Conservation (phyloP, 2,797 vertebrate genomes). For the Enteromius trimaculatus region DNA sequence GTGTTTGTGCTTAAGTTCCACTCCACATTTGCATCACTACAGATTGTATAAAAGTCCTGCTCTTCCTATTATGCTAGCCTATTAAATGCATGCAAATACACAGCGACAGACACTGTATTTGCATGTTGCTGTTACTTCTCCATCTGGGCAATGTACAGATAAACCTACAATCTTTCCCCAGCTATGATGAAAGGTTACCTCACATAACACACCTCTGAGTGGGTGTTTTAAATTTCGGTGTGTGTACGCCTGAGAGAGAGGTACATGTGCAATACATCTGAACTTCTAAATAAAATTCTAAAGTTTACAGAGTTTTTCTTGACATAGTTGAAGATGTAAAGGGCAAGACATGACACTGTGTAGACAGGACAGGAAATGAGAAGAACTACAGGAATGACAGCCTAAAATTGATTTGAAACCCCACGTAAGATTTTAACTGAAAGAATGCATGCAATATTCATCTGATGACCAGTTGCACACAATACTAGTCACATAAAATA, state of each 20-base stretch:
- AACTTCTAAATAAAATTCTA: background rate
- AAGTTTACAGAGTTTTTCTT: background rate
- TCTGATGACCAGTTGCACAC: background rate
- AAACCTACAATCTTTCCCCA: constrained; percentile 15
- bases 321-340: background rate
- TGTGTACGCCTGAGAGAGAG: background rate
- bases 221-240: background rate
- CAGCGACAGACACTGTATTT: constrained; percentile 32
- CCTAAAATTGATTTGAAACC: background rate
- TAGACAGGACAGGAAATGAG: background rate
- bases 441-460: background rate
- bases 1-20: background rate
- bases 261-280: background rate
- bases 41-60: constrained; percentile 1
- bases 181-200: constrained; percentile 8
- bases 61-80: constrained; percentile 13
- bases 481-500: background rate
- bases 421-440: background rate
- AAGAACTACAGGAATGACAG: background rate
- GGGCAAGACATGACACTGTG: background rate
- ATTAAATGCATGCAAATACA: constrained; percentile 40
- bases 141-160: constrained; percentile 1
- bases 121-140: constrained; percentile 28
- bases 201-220: constrained; percentile 1
- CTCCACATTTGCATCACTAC: background rate